Percentiles rank a stretch among this genome's conserved stretches.
phyloP scores from a whole-genome alignment of 2,888 invertebrate species.

The Schizaphis graminum region DNA sequence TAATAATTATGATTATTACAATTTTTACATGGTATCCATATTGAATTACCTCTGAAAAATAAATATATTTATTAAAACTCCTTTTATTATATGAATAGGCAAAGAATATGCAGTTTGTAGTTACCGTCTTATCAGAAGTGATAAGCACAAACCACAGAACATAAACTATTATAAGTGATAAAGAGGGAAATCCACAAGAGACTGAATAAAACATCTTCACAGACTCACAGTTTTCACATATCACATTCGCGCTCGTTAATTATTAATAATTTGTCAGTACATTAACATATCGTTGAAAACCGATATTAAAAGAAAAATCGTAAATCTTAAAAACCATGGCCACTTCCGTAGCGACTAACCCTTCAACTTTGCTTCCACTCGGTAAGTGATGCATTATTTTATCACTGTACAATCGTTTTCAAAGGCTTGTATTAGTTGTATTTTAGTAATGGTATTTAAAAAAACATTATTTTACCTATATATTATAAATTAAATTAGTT shows the following conservation, averaged over 20 bases:
- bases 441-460: background rate
- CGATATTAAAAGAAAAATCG: background rate
- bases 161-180: no score
- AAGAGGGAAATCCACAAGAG: no score
- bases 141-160: no score
- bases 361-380: slow-evolving; percentile 89
- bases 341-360: slow-evolving; percentile 81
- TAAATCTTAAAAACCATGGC: slow-evolving; percentile 72
- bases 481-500: background rate
- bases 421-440: no score
- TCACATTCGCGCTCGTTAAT: background rate
- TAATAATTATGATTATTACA: no score
- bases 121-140: background rate
- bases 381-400: slow-evolving; percentile 73
- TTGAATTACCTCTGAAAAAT: no score
- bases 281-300: background rate
- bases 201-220: no score
- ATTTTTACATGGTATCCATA: no score
- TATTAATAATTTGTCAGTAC: background rate
- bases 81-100: background rate
- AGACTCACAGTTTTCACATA: no score
- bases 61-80: background rate
- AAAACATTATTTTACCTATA: background rate
- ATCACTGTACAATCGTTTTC: background rate
- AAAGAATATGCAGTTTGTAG: background rate